Conservation (phyloP, 2,113 vertebrate genomes). For the Festucalex cinctus region DNA sequence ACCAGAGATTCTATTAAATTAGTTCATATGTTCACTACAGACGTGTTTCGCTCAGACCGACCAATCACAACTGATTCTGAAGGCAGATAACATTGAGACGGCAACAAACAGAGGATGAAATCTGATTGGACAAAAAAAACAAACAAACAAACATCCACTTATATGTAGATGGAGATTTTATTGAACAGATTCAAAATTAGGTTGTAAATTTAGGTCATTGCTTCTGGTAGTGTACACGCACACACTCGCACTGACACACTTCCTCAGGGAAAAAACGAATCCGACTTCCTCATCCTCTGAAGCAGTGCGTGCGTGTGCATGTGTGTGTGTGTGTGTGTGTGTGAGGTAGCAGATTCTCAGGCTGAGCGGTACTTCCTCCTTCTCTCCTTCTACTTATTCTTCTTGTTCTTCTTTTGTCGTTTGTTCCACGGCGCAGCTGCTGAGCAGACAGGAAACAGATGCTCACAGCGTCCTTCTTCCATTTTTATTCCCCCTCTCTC, state of each 20-base stretch:
- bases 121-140: too few relatives aligned
- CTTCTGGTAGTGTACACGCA: too few relatives aligned
- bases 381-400: slow-evolving; percentile 13
- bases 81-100: too few relatives aligned
- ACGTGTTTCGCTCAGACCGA: too few relatives aligned
- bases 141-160: too few relatives aligned
- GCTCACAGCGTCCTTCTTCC: slow-evolving; percentile 46
- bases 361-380: slow-evolving; percentile 54
- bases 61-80: too few relatives aligned
- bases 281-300: neutral
- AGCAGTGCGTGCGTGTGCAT: slow-evolving; percentile 27
- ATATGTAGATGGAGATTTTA: too few relatives aligned
- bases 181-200: too few relatives aligned
- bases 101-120: too few relatives aligned
- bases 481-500: slow-evolving; percentile 30
- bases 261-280: neutral
- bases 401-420: slow-evolving; percentile 52
- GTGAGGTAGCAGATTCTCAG: slow-evolving; percentile 53
- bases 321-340: slow-evolving; percentile 30
- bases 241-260: neutral
- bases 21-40: too few relatives aligned
- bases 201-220: too few relatives aligned
- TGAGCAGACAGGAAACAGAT: slow-evolving; percentile 69
- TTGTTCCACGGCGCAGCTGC: slow-evolving; percentile 71
- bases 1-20: too few relatives aligned